These are phyloP conservation scores for Laticauda laticaudata DNA, from an alignment of 2,113 vertebrate genomes.

Conservation along the genomic window DNA sequence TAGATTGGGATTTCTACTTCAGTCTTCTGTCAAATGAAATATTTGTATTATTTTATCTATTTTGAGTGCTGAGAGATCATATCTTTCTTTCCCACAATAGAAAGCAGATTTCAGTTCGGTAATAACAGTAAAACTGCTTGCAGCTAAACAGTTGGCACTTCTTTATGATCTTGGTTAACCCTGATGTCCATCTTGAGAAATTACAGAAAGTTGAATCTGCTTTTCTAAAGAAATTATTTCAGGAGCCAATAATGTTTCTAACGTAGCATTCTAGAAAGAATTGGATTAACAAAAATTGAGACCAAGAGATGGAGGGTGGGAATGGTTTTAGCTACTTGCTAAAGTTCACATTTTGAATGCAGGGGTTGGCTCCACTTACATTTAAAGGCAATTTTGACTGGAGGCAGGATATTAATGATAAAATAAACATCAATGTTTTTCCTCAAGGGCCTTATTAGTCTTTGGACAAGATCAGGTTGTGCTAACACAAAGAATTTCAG, in stretches of 20 bases:
- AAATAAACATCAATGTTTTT: background rate
- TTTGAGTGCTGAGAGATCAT: too few species aligned
- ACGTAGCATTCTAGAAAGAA: background rate
- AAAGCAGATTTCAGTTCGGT: too few species aligned
- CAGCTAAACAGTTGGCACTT: background rate
- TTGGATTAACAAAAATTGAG: background rate
- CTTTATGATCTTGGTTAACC: background rate
- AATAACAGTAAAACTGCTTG: too few species aligned
- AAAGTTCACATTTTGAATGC: background rate
- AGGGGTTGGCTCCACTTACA: background rate
- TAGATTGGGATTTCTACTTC: too few species aligned
- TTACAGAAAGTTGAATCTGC: background rate
- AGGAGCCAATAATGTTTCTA: background rate
- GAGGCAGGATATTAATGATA: background rate
- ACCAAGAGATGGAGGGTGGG: background rate
- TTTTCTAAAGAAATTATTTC: background rate
- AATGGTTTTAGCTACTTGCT: background rate
- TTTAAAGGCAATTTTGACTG: background rate
- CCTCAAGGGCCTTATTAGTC: background rate
- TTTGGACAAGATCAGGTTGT: background rate
- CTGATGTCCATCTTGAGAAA: background rate
- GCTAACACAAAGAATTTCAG: background rate
- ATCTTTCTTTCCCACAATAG: too few species aligned
- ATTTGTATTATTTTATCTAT: too few species aligned
- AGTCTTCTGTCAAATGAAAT: too few species aligned